phyloP scores from a whole-genome alignment of 1,140 invertebrate species.

The Rhopalosiphum padi region DNA sequence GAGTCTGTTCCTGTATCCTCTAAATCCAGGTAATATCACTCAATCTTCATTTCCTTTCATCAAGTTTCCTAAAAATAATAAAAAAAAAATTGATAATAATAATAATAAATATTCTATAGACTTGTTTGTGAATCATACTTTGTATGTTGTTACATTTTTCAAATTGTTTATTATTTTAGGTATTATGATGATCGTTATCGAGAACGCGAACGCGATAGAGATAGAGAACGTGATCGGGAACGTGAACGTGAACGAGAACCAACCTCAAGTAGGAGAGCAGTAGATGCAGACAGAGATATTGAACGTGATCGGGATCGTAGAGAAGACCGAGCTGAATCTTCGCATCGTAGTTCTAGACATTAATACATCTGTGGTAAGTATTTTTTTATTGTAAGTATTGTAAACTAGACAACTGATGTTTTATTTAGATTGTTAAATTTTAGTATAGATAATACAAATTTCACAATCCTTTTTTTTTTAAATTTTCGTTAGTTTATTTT shows the following conservation, averaged over 20 bases:
- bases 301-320: constrained; percentile 70
- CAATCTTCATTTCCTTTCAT: constrained; percentile 60
- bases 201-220: constrained; percentile 69
- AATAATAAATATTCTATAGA: constrained; percentile 61
- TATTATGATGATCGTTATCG: constrained; percentile 85
- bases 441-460: constrained; percentile 15
- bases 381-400: constrained; percentile 52
- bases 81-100: constrained; percentile 58
- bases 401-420: constrained; percentile 31
- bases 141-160: not conserved
- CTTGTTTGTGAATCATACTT: constrained; percentile 8
- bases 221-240: constrained; percentile 72
- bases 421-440: constrained; percentile 50
- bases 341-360: constrained; percentile 68
- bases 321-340: constrained; percentile 70
- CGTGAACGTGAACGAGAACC: constrained; percentile 72
- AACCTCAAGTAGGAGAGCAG: constrained; percentile 65
- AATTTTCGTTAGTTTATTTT: constrained; percentile 21
- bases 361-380: constrained; percentile 58
- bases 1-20: constrained; percentile 57
- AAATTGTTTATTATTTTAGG: constrained; percentile 65
- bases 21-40: constrained; percentile 56
- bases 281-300: constrained; percentile 71
- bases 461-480: constrained; percentile 10
- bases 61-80: constrained; percentile 59